Percentiles rank a stretch among this genome's conserved stretches.
Conservation (phyloP, 2,113 vertebrate species). For the Varanus salvator region DNA sequence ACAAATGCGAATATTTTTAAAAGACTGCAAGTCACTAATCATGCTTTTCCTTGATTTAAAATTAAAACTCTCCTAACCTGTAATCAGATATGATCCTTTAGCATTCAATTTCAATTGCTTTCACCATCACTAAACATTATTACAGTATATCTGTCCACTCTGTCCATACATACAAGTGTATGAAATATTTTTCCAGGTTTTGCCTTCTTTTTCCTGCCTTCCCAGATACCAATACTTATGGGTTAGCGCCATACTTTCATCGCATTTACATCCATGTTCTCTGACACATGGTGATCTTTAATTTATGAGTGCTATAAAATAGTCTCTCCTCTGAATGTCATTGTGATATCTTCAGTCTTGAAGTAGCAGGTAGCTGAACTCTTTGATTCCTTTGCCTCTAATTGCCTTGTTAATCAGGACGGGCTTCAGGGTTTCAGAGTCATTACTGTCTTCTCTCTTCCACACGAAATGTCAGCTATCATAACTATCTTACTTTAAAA, state of each 20-base stretch:
- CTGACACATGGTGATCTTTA: slow-evolving; percentile 36
- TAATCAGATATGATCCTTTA: slow-evolving; percentile 20
- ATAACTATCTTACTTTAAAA: slow-evolving; percentile 26
- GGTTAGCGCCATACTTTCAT: slow-evolving; percentile 27
- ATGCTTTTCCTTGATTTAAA: neutral
- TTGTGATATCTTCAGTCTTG: slow-evolving; percentile 29
- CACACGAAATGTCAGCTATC: slow-evolving; percentile 28
- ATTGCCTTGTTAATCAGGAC: slow-evolving; percentile 1
- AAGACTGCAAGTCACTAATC: fast-evolving
- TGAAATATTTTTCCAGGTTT: neutral
- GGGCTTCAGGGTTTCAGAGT: slow-evolving; percentile 15
- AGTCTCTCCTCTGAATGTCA: slow-evolving; percentile 27
- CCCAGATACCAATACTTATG: neutral
- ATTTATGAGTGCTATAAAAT: neutral
- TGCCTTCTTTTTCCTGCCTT: slow-evolving; percentile 35
- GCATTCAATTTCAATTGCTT: slow-evolving; percentile 21
- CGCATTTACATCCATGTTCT: slow-evolving; percentile 31
- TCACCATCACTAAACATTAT: neutral
- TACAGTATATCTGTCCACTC: neutral
- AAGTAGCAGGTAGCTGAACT: slow-evolving; percentile 17
- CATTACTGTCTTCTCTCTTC: neutral
- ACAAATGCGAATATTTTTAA: neutral
- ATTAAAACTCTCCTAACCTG: neutral
- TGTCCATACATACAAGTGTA: neutral
- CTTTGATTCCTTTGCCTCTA: slow-evolving; percentile 35